Base-by-base conservation (phyloP, 1,140 invertebrate genomes). In the Linepithema humile region DNA sequence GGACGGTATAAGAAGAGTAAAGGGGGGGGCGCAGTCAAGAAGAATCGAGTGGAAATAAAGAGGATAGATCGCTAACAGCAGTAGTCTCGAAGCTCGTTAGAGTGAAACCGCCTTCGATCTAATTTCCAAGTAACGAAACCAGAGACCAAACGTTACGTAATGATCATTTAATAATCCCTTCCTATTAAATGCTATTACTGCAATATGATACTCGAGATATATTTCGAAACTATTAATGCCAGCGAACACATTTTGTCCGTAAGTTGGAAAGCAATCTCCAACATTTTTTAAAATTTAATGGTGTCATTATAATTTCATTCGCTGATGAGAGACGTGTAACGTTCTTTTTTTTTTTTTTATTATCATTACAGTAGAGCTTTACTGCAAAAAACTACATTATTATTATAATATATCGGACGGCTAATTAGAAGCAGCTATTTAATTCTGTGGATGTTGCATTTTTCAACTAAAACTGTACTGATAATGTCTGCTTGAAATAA, bases 21-120 rank as follows among this genome's bases (percentile, higher is more conserved):
- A n/a, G 7, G 9, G 48, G 29, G n/a, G 35, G 23, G 74, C n/a
- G n/a, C n/a, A n/a, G 20, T 32, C n/a, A 50, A 78, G 75, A 86
- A 86, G 64, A 74, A 91, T 88, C 64, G 50, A 40, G 26, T 73
- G 20, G 65, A 82, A 83, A 65, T 88, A 88, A 88, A 88, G n/a
- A 72, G 26, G 38, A 88, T 48, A 50, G 29, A 45, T 29, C 43
- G 29, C 38, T 77, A 84, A 84, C 59, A 83, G 62, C 67, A 40
- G 53, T 17, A 26, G 32, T 26, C 45, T 65, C n/a, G n/a, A n/a
- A n/a, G n/a, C n/a, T n/a, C 12, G 32, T 69, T 78, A 78, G 32
- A 20, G 10, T 48, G 0, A 62, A 75, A 7, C 26, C 55, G 29
- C n/a, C 10, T 70, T 40, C 48, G 40, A 57, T 80, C 64, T 80